These are phyloP conservation scores for Drosophila obscura DNA, from an alignment of 1,140 invertebrate genomes.

Conservation along the genomic window DNA sequence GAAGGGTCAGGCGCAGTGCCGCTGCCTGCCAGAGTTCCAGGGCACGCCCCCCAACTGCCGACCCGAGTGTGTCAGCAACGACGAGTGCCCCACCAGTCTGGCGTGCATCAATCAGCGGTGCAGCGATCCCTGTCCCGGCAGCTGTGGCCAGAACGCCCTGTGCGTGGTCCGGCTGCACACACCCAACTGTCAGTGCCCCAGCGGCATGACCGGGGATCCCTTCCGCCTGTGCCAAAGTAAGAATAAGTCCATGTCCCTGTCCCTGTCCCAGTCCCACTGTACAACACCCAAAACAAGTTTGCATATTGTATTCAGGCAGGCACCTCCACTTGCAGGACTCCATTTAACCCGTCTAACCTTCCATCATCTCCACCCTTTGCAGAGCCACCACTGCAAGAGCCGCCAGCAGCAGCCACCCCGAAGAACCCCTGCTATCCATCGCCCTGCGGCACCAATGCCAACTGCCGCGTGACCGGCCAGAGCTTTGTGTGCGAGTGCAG, in stretches of 20 bases:
- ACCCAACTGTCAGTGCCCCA: slow-evolving; percentile 88
- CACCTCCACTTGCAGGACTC: background rate
- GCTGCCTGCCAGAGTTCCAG: slow-evolving; percentile 86
- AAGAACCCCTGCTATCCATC: slow-evolving; percentile 85
- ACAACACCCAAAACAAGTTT: slow-evolving; percentile 69
- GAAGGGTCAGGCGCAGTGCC: slow-evolving; percentile 86
- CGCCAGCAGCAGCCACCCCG: slow-evolving; percentile 83
- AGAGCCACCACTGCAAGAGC: slow-evolving; percentile 40
- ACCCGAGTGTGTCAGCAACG: slow-evolving; percentile 88
- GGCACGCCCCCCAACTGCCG: slow-evolving; percentile 88
- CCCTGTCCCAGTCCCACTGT: background rate
- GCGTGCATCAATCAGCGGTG: slow-evolving; percentile 89
- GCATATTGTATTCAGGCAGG: slow-evolving; percentile 83
- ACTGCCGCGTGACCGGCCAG: slow-evolving; percentile 84
- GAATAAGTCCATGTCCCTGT: slow-evolving; percentile 3
- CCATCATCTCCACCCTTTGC: slow-evolving; percentile 73
- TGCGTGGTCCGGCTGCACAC: slow-evolving; percentile 91
- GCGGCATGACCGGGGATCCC: slow-evolving; percentile 89
- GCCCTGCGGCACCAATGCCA: slow-evolving; percentile 86
- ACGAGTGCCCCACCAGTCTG: slow-evolving; percentile 87
- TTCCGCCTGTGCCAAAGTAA: slow-evolving; percentile 86
- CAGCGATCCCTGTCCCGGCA: slow-evolving; percentile 89
- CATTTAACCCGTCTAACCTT: background rate
- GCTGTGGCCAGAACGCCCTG: slow-evolving; percentile 89
- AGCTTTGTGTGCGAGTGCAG: slow-evolving; percentile 84